Evolutionary conservation across 92 coral and sea anemone species (phyloP).

Genomic region (Palythoa grandis): DNA sequence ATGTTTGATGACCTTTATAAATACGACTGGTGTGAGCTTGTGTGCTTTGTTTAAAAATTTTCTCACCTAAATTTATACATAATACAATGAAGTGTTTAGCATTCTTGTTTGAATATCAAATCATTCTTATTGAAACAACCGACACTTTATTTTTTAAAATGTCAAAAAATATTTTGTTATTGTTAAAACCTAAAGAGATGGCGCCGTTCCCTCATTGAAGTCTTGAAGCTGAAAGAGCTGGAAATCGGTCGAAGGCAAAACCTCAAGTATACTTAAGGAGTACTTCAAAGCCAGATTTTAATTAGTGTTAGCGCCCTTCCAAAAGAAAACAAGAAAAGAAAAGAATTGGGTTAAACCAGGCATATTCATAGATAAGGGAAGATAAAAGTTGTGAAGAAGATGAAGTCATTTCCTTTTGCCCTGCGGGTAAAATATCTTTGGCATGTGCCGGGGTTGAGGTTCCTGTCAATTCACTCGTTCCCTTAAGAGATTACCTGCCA

Average conservation of each 20-base stretch:
- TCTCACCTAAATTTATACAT: background rate
- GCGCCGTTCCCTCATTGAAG: constrained; percentile 2
- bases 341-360: constrained; percentile 24
- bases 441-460: constrained; percentile 19
- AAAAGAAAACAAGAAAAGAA: constrained; percentile 33
- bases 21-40: background rate
- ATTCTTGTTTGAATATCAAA: background rate
- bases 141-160: background rate
- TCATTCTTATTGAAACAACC: background rate
- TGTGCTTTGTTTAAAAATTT: constrained; percentile 12
- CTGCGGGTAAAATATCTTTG: constrained; percentile 17
- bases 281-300: constrained; percentile 28
- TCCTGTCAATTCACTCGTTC: constrained; percentile 13
- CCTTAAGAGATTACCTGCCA: background rate
- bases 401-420: background rate
- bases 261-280: background rate
- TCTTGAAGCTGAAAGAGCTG: background rate
- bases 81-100: background rate
- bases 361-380: constrained; percentile 23
- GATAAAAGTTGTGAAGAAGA: constrained; percentile 17
- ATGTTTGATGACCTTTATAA: background rate
- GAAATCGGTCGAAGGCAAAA: background rate
- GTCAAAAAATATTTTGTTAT: background rate
- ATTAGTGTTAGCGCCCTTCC: constrained; percentile 42
- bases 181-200: background rate